Conservation (phyloP, 1,140 invertebrate genomes). For the Triops cancriformis region DNA sequence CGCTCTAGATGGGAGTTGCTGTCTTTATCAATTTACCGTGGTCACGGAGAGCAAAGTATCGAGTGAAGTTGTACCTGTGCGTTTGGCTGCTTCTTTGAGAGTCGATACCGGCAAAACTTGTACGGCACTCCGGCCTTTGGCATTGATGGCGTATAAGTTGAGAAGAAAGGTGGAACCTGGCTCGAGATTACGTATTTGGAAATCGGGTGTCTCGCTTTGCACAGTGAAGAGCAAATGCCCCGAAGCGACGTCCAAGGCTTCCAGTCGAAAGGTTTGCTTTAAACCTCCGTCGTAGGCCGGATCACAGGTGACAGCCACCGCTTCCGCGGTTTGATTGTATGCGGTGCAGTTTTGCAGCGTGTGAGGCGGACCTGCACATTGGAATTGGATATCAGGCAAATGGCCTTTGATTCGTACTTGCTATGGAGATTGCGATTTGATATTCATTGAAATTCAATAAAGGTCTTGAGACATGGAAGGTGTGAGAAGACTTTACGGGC, state of each 20-base stretch:
- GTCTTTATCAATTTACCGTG: not conserved
- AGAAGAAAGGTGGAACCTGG: conserved; percentile 64
- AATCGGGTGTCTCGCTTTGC: conserved; percentile 40
- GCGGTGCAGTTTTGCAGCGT: conserved; percentile 36
- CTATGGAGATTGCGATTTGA: not conserved
- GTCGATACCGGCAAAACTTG: conserved; percentile 62
- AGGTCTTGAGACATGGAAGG: not conserved
- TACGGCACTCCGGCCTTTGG: conserved; percentile 62
- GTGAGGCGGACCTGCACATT: conserved; percentile 34
- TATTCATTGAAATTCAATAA: not conserved
- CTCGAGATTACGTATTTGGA: conserved; percentile 60
- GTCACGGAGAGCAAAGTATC: not conserved
- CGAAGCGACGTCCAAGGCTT: conserved; percentile 33
- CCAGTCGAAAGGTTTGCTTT: conserved; percentile 34
- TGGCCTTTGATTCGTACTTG: not conserved
- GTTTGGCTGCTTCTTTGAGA: conserved; percentile 66
- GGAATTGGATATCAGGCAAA: not conserved
- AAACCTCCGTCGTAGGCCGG: conserved; percentile 37
- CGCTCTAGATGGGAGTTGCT: not conserved
- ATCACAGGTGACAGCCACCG: conserved; percentile 33
- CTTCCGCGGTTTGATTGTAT: conserved; percentile 36
- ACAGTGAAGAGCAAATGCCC: conserved; percentile 22
- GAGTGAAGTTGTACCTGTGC: conserved; percentile 52
- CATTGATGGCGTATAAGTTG: conserved; percentile 65
- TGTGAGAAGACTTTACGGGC: not conserved